Conservation (phyloP, 2,888 invertebrate genomes). For the Amiota minor region DNA sequence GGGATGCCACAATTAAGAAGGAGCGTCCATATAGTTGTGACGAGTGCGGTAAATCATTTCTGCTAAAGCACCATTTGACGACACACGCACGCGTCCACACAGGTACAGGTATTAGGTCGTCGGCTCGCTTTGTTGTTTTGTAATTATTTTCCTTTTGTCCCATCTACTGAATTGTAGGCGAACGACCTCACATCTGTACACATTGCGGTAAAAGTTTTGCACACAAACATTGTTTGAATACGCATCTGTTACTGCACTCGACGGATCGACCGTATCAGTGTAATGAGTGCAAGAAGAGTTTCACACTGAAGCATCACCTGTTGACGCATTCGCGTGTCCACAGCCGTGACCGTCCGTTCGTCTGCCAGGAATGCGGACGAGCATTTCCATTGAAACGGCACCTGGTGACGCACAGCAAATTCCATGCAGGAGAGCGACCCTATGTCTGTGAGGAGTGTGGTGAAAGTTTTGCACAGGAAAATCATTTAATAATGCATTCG, state of each 20-base stretch:
- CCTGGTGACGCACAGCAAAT: slow-evolving; percentile 88
- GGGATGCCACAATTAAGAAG: slow-evolving; percentile 75
- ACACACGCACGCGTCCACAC: slow-evolving; percentile 88
- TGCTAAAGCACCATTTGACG: slow-evolving; percentile 87
- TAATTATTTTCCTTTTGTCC: not conserved
- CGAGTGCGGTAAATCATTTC: slow-evolving; percentile 88
- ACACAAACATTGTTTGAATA: slow-evolving; percentile 87
- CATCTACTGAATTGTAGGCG: slow-evolving; percentile 74
- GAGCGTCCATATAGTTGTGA: slow-evolving; percentile 87
- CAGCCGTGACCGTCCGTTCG: slow-evolving; percentile 86
- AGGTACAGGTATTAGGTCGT: slow-evolving; percentile 71
- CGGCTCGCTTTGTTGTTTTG: not conserved
- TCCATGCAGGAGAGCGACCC: slow-evolving; percentile 88
- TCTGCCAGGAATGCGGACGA: slow-evolving; percentile 87
- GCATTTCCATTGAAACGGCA: slow-evolving; percentile 88
- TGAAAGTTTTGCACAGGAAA: slow-evolving; percentile 93
- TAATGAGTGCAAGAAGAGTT: slow-evolving; percentile 89
- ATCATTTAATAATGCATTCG: slow-evolving; percentile 79
- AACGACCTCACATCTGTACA: slow-evolving; percentile 84
- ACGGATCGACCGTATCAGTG: slow-evolving; percentile 88
- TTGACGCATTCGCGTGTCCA: slow-evolving; percentile 86
- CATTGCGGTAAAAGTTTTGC: slow-evolving; percentile 88
- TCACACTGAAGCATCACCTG: slow-evolving; percentile 88
- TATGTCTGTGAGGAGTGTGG: slow-evolving; percentile 91
- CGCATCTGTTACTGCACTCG: slow-evolving; percentile 85